phyloP scores from a whole-genome alignment of 2,797 vertebrate genomes.

The Tinamus major region DNA sequence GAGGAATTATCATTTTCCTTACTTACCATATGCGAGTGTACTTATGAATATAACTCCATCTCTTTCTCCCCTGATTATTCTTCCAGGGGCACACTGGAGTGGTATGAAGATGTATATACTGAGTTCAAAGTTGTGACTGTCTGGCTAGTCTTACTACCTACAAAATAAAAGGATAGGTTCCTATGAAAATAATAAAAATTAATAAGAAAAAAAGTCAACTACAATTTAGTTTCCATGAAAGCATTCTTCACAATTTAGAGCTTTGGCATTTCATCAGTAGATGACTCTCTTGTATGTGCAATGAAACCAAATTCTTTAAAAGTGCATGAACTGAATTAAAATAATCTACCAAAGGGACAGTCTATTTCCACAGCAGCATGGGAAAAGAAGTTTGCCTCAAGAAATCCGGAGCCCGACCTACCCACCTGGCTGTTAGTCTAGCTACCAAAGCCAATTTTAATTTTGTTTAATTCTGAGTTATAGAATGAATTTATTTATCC shows the following conservation, averaged over 20 bases:
- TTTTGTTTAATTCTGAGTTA: neutral
- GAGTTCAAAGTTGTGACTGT: neutral
- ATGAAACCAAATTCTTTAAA: constrained; percentile 23
- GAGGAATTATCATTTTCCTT: neutral
- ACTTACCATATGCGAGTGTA: neutral
- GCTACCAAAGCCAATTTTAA: neutral
- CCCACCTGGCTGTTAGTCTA: neutral
- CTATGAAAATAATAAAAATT: neutral
- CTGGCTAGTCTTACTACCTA: neutral
- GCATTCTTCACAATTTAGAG: neutral
- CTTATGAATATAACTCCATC: neutral
- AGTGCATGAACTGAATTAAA: constrained; percentile 31
- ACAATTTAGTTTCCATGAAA: neutral
- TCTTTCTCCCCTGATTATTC: neutral
- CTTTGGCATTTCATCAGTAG: constrained; percentile 35
- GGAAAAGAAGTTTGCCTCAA: constrained; percentile 15
- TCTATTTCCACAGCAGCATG: neutral
- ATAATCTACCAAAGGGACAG: constrained; percentile 21
- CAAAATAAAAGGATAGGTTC: neutral
- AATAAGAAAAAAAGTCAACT: neutral
- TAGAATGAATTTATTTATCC: neutral
- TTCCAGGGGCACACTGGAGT: neutral
- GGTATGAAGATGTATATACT: neutral
- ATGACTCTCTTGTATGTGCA: neutral
- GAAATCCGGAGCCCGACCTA: neutral